These are phyloP conservation scores for Dicrurus megarhynchus DNA, from an alignment of 2,113 vertebrate genomes.

Conservation along the genomic window DNA sequence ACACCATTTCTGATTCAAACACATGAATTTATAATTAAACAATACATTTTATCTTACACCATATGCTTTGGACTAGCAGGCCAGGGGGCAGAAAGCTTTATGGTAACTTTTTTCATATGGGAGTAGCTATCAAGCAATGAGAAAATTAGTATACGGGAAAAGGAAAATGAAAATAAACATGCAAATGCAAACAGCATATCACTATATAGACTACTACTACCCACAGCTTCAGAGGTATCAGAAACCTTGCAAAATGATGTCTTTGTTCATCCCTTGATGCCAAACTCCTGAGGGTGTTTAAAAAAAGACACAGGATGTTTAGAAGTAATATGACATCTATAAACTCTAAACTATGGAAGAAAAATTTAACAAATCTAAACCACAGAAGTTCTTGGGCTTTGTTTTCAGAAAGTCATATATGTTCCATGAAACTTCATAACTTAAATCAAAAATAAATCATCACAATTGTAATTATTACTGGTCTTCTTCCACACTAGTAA, in stretches of 20 bases:
- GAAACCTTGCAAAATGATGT: not conserved
- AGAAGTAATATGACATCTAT: not conserved
- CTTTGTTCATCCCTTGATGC: not conserved
- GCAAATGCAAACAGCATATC: not conserved
- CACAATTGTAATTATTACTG: not conserved
- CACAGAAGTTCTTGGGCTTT: not conserved
- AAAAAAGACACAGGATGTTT: not conserved
- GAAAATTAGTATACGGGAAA: not conserved
- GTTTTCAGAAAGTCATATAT: not conserved
- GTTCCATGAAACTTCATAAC: not conserved
- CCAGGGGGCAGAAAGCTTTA: not conserved
- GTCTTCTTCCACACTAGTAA: not conserved
- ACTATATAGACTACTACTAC: not conserved
- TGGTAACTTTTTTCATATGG: not conserved
- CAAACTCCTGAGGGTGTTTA: not conserved
- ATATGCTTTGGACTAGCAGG: not conserved
- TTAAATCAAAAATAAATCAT: not conserved
- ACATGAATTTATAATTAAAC: not conserved
- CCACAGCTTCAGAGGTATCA: not conserved
- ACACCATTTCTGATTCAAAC: not conserved
- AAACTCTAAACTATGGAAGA: not conserved
- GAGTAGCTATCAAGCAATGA: not conserved
- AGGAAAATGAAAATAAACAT: not conserved
- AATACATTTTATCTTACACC: not conserved
- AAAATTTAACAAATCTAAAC: not conserved